Base-by-base conservation (phyloP, 53 echinoderm and acorn worm species). In the Temnopleurus reevesii region DNA sequence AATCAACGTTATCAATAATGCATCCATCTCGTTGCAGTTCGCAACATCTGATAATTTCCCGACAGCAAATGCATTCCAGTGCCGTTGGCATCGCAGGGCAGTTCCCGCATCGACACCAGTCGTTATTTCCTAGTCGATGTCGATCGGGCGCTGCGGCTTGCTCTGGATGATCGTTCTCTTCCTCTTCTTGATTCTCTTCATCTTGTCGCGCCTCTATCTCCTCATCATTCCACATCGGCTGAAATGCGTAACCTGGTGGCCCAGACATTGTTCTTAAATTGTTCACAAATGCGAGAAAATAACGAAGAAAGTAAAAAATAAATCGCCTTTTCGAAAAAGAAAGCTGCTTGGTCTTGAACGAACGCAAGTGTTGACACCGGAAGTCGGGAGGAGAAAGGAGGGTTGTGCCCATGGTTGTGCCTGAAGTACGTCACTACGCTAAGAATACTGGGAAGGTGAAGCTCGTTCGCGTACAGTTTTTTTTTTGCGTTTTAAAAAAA, bases 31-130 rank as follows among this genome's bases (percentile, higher is more conserved):
- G 45, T 4, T 77, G 45, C 4, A 77, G 24, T 15, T 77, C 77
- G 5, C 45, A 9, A 10, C 77, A 77, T 5, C 45, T 57, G 2
- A 1, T 24, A 2, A 91, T 65, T 77, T 91, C 91, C 0, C 47
- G 35, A 51, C 88, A 91, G 30, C 91, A 91, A 5, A 87, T 44
- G 27, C 91, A 91, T n/a, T 91, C 91, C 30, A 33, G 59, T 41
- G 76, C 91, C 3, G 63, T 45, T 4, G 91, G 91, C 91, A 91
- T 91, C 2, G 76, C 47, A 9, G 3, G 13, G 38, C 81, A 90
- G 25, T 83, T 81, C 28, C 53, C 61, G 21, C 90, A 57, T 9
- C 9, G 45, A 18, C 90, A 90, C 90, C 90, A 82, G 29, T 64
- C 47, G 45, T 30, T 63, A 49, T 41, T 60, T 13, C 44, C 65